Evolutionary conservation across 2,888 invertebrate genomes (phyloP).

Genomic region (Pasiphila rectangulata): DNA sequence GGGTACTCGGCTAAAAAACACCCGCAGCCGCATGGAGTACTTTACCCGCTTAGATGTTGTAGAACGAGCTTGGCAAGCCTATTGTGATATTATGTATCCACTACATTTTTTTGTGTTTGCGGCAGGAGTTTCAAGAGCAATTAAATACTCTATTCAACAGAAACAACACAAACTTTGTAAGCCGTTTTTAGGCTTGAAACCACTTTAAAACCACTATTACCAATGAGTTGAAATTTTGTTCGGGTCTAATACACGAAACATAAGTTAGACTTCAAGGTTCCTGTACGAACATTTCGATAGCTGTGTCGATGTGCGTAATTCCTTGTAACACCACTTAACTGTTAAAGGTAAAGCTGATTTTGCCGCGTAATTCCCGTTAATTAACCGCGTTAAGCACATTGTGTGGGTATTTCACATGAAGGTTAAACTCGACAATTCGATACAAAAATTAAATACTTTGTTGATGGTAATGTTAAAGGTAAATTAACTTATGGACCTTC

Average conservation of each 20-base stretch:
- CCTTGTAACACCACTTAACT: constrained; percentile 11
- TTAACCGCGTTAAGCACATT: constrained; percentile 7
- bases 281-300: constrained; percentile 1
- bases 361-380: constrained; percentile 12
- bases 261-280: constrained; percentile 4
- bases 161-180: no score
- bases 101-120: not conserved
- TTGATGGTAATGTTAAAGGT: no score
- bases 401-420: constrained; percentile 1
- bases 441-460: constrained; percentile 1
- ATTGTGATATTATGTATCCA: constrained; percentile 2
- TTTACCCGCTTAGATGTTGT: constrained; percentile 19
- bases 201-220: not conserved
- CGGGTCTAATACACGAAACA: constrained; percentile 1
- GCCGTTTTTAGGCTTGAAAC: no score
- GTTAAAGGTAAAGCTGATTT: constrained; percentile 11
- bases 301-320: constrained; percentile 5
- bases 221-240: not conserved
- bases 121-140: not conserved
- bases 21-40: constrained; percentile 14
- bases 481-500: no score
- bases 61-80: constrained; percentile 13
- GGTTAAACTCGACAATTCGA: not conserved
- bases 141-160: not conserved
- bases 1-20: constrained; percentile 18